Evolutionary conservation across 2,797 vertebrate genomes (phyloP), one percentile per base, ranked within the genome.

Genomic region (Calcarius lapponicus): DNA sequence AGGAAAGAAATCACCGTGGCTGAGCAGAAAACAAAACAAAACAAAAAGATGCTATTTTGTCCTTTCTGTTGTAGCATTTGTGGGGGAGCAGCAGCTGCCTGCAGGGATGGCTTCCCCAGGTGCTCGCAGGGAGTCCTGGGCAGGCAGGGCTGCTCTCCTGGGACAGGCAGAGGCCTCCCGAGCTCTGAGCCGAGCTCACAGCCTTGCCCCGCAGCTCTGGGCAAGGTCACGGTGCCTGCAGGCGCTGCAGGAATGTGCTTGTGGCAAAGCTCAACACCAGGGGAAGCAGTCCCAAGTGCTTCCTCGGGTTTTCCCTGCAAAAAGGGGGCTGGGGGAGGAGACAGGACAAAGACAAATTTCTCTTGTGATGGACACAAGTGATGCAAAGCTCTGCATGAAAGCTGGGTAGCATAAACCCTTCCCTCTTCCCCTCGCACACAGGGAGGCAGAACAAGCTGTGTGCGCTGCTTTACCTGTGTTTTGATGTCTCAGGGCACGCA

Each of bases 401-500:
- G 67, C 84, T 38, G 48, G 6, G 40, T 71, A 7, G 25, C 11
- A 45, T 4, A 69, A 90, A 40, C 17, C 25, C 57, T 76, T 62
- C 66, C 54, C 66, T 80, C 43, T 45, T 71, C 22, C 64, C 47
- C 56, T 64, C 32, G 54, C 64, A 29, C 1, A 1, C 25, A 17
- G 50, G 54, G 58, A 74, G 42, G 21, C 54, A 73, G 70, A 65
- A 60, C 56, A 34, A 87, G 62, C 31, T 72, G 31, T 18, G 11
- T 10, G 4, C 0, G 0, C 11, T 42, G 62, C 72, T 86, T 88
- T 64, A 72, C 69, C 54, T 7, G 0, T 28, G 21, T 89, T 79
- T 54, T 62, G 38, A 8, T 4, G 9, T 88, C 74, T 67, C 3
- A 4, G 73, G 80, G 53, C 57, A 20, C 0, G 0, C 51, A 25